A percentile compares a stretch with the other conserved stretches of the same genome.
phyloP scores from a whole-genome alignment of 2,113 vertebrate genomes.

The Ophthalmolycus amberensis region DNA sequence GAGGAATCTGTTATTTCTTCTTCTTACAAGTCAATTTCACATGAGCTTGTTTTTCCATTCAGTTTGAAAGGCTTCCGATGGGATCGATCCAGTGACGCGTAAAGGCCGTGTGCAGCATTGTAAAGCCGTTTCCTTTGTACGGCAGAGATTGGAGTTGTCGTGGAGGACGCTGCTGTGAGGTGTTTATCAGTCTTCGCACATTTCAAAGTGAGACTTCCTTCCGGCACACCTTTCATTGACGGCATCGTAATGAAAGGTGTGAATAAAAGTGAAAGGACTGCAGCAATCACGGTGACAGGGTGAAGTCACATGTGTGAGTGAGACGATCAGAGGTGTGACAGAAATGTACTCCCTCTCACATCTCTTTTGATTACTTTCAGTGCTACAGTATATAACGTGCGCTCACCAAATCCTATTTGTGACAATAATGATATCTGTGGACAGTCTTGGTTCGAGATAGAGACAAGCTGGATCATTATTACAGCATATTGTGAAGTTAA shows the following conservation, averaged over 20 bases:
- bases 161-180: background rate
- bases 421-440: background rate
- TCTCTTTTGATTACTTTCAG: background rate
- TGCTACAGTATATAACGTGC: background rate
- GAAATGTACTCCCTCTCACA: slow-evolving; percentile 5
- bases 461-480: slow-evolving; percentile 4
- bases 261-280: slow-evolving; percentile 3
- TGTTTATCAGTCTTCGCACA: slow-evolving; percentile 52
- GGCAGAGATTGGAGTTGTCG: background rate
- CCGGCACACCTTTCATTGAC: slow-evolving; percentile 28
- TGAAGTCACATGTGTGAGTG: background rate
- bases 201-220: slow-evolving; percentile 56
- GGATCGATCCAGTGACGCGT: background rate
- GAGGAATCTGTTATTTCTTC: background rate
- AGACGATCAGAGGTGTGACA: background rate
- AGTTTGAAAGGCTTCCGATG: background rate
- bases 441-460: background rate
- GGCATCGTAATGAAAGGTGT: slow-evolving; percentile 5
- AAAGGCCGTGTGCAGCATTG: background rate
- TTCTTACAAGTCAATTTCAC: background rate
- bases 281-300: background rate
- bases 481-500: background rate
- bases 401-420: background rate
- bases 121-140: slow-evolving; percentile 2
- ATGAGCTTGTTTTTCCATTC: background rate